Conservation (phyloP, 2,888 invertebrate genomes). For the Lumbricus terrestris region DNA sequence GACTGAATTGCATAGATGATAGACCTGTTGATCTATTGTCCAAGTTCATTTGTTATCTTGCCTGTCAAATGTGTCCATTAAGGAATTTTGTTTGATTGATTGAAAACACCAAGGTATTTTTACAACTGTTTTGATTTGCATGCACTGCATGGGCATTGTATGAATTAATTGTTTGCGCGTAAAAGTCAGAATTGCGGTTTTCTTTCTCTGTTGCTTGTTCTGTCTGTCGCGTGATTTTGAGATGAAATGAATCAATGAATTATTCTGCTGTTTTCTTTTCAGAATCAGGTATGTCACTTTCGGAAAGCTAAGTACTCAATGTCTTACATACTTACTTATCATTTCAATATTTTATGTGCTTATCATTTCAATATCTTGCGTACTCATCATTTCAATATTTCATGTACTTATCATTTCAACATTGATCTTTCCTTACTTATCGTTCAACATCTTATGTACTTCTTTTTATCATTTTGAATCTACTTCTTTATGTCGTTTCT, state of each 20-base stretch:
- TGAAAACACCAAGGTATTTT: not conserved
- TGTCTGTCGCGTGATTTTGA: not conserved
- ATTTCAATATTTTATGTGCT: not conserved
- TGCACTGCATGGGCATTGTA: not conserved
- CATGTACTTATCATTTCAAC: not conserved
- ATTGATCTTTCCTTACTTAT: too few species aligned
- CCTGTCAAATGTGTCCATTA: not conserved
- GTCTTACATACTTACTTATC: not conserved
- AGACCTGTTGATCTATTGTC: too few species aligned
- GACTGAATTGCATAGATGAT: too few species aligned
- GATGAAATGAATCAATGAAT: not conserved
- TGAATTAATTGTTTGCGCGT: not conserved
- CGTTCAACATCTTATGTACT: not conserved
- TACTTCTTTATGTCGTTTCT: not conserved
- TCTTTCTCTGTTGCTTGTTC: not conserved
- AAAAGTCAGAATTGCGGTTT: not conserved
- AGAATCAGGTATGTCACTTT: not conserved
- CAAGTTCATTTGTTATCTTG: too few species aligned
- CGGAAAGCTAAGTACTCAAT: not conserved
- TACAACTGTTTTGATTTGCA: not conserved
- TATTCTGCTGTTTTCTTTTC: not conserved
- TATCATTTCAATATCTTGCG: not conserved
- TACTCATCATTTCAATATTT: not conserved
- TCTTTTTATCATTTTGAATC: not conserved
- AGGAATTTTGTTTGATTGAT: not conserved